Conservation (phyloP, 2,888 invertebrate genomes). For the Pyrrhia umbra region DNA sequence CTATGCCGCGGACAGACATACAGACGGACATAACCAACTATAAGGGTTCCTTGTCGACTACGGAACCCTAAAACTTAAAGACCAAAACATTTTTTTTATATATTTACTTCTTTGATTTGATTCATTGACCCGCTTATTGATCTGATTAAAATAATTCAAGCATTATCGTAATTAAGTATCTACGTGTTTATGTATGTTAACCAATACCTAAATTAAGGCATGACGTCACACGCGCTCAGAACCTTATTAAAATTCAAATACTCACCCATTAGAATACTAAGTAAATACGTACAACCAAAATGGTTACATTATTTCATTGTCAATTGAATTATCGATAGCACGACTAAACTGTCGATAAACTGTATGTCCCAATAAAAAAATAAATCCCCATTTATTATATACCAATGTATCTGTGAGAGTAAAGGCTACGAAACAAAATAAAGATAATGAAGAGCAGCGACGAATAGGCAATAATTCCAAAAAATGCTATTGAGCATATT, state of each 20-base stretch:
- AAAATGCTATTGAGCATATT: neutral
- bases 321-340: conserved; percentile 36
- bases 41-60: too few species aligned
- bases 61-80: too few species aligned
- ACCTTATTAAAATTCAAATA: conserved; percentile 63
- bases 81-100: too few species aligned
- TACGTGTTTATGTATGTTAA: too few species aligned
- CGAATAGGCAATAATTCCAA: too few species aligned
- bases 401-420: conserved; percentile 60
- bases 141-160: neutral
- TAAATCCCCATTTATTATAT: conserved; percentile 70
- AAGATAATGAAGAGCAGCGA: neutral
- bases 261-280: conserved; percentile 61
- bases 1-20: too few species aligned
- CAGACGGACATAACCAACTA: too few species aligned
- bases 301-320: conserved; percentile 54
- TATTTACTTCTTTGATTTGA: too few species aligned
- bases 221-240: conserved; percentile 35
- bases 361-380: conserved; percentile 63
- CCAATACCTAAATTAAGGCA: conserved; percentile 30
- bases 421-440: too few species aligned
- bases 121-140: conserved; percentile 4
- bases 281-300: conserved; percentile 54
- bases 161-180: conserved; percentile 23
- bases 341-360: conserved; percentile 54